Percentiles rank a stretch among this genome's conserved stretches.
Conservation (phyloP, 53 echinoderm and acorn worm species). For the Patiria pectinifera region DNA sequence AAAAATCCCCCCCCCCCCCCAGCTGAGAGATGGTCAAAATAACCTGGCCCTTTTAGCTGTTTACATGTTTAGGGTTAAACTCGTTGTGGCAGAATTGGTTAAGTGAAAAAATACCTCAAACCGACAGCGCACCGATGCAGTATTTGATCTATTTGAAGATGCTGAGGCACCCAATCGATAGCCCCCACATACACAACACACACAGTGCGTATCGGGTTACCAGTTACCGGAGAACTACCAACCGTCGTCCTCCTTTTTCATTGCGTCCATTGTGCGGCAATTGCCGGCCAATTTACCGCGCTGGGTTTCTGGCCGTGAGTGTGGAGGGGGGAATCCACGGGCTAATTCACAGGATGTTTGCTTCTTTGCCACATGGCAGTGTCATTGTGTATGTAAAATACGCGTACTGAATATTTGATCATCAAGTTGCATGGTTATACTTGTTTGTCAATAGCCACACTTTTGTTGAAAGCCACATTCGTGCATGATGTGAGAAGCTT, state of each 20-base stretch:
- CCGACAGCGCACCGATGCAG: background rate
- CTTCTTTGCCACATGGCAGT: background rate
- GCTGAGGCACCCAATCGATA: conserved; percentile 23
- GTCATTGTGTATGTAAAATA: background rate
- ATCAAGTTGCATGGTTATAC: too few species aligned
- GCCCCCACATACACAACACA: background rate
- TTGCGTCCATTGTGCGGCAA: background rate
- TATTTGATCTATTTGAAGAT: background rate
- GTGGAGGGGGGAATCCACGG: background rate
- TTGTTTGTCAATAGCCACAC: too few species aligned
- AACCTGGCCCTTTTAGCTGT: too few species aligned
- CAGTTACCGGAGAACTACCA: conserved; percentile 24
- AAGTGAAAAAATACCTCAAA: background rate
- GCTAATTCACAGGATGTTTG: background rate
- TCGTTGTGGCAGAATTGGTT: too few species aligned
- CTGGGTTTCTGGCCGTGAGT: background rate
- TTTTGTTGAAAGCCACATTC: too few species aligned
- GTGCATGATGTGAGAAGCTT: too few species aligned
- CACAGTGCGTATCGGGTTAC: conserved; percentile 42
- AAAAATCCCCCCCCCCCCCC: too few species aligned
- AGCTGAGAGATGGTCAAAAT: too few species aligned
- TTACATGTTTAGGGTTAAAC: too few species aligned
- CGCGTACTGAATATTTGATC: background rate
- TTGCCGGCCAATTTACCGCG: conserved; percentile 30
- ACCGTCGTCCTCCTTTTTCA: conserved; percentile 1